These are phyloP conservation scores for Sebastes nivosus DNA, from an alignment of 2,797 vertebrate species.

Conservation along the genomic window DNA sequence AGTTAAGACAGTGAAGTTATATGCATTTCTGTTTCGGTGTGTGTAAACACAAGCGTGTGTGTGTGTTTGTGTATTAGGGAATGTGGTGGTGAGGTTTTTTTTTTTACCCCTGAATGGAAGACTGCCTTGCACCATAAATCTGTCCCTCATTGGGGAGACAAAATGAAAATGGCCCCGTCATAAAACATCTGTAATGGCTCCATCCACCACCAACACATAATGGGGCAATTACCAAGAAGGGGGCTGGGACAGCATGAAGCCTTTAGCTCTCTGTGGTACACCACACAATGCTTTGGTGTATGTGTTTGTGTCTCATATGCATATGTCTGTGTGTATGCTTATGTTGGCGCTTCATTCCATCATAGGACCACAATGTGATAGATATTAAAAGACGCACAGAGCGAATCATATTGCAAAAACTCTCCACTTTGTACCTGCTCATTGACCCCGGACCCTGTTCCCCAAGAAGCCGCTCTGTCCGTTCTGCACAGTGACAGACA, in stretches of 20 bases:
- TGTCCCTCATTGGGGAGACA: constrained; percentile 84
- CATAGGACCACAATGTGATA: not conserved
- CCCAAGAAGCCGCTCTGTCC: constrained; percentile 5
- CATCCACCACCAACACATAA: constrained; percentile 85
- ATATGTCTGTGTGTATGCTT: constrained; percentile 41
- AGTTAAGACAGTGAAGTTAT: constrained; percentile 26
- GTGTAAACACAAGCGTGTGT: constrained; percentile 27
- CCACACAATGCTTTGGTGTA: constrained; percentile 64
- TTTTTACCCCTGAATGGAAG: constrained; percentile 74
- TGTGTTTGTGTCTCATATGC: constrained; percentile 51
- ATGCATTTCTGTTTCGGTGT: not conserved
- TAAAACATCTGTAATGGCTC: constrained; percentile 89
- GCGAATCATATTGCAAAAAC: not conserved
- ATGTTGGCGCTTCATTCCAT: constrained; percentile 24
- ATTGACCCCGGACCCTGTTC: constrained; percentile 10
- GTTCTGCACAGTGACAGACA: constrained; percentile 39
- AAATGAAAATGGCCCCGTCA: constrained; percentile 85
- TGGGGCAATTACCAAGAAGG: constrained; percentile 84
- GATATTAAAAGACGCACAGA: not conserved
- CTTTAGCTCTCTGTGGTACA: constrained; percentile 76
- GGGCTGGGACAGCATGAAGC: constrained; percentile 74
- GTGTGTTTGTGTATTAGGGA: constrained; percentile 53
- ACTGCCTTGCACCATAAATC: constrained; percentile 81
- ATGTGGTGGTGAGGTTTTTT: constrained; percentile 44
- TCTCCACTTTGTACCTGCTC: constrained; percentile 15